Evolutionary conservation across 2,888 invertebrate species (phyloP), one percentile per base, ranked within the genome.

Genomic region (Perdita meconis): DNA sequence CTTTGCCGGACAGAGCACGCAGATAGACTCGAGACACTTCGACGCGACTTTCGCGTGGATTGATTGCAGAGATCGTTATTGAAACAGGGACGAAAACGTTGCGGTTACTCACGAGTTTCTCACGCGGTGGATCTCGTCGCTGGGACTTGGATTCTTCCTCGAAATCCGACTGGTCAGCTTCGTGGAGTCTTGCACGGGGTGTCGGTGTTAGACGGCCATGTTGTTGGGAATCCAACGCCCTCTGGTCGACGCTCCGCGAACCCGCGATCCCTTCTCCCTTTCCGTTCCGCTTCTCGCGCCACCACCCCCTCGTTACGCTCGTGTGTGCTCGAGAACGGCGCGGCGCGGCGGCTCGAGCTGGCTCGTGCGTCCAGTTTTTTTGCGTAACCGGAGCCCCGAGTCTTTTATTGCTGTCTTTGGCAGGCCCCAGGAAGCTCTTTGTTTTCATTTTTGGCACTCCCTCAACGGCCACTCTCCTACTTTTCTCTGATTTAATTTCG

Each of bases 171-270:
- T 67, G 76, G 63, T 67, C 57, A 68, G 68, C 71, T 77, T 83
- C 70, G 81, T 76, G 85, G 81, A 85, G 84, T 82, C 84, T 82
- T 82, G 83, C 79, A 77, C 82, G 83, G 82, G 82, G 70, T 87
- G 86, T 83, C 86, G 81, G 82, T 75, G 84, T 76, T 70, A 87
- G 86, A 83, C 89, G 84, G 89, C 90, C 90, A 90, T 90, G 80
- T 90, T 90, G 84, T 73, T 72, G 66, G 69, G 75, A 78, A 68
- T 65, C 42, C 78, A 84, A 10, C 89, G 89, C 90, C 87, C 86
- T 82, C 82, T 82, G 70, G 67, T 51, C 78, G 83, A 63, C 40
- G 63, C 53, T 61, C 74, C 56, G 24, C 50, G 76, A 78, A 83
- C 10, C 53, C 53, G 24, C 60, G 19, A 53, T 64, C 56, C 80